Base-by-base conservation (phyloP, 2,113 vertebrate species). In the Gulo gulo region DNA sequence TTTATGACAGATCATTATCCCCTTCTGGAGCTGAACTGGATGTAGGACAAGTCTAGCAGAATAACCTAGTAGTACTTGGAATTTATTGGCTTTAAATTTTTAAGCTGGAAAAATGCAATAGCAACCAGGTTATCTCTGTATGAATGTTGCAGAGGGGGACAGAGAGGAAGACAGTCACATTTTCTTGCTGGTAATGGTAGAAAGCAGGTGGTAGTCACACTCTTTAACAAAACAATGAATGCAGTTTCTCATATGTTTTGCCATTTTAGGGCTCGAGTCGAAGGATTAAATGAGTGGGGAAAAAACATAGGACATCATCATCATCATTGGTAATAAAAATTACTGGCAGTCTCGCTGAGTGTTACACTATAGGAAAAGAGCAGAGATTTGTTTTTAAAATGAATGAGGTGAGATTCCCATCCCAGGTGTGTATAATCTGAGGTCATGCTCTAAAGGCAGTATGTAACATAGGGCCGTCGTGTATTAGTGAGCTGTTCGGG, bases 1-100 rank as follows among this genome's bases (percentile, higher is more conserved):
- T 98, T 97, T 97, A 93, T 97, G 97, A 98, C 98, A 98, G 98
- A 98, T 98, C 97, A 97, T 98, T 98, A 98, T 98, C 95, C 98
- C 95, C 97, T 98, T 91, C 98, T 95, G 67, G 97, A 98, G 97
- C 98, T 94, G 97, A 98, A 97, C 94, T 1, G 8, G 97, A 96
- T 97, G 97, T 98, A 98, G 97, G 97, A 97, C 95, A 98, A 97
- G 94, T 93, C 92, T 97, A 81, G 95, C 93, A 95, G 97, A 98
- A 96, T 98, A 98, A 97, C 71, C 98, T 93, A 76, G 97, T 92
- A 82, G 79, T 52, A 1, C 96, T 96, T 94, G 88, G 82, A n/a
- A 95, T 97, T 97, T 97, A 91, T 97, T 94, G 91, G 63, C 96
- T 96, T 97, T 95, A 96, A 85, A 61, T 91, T 91, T 97, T 90